phyloP scores from a whole-genome alignment of 2,888 invertebrate genomes.

The Nipponacmea schrenckii region DNA sequence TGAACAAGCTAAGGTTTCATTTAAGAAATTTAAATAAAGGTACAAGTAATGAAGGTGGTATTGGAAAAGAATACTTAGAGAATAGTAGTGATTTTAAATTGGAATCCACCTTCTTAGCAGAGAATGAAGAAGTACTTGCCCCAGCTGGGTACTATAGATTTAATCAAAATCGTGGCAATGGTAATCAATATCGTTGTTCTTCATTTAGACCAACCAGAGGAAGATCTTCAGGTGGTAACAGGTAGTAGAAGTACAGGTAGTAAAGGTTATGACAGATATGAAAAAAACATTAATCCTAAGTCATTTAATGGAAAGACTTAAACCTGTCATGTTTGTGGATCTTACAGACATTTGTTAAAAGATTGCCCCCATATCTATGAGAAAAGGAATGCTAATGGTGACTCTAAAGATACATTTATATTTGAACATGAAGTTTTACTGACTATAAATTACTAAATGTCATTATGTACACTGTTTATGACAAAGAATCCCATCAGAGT shows the following conservation, averaged over 20 bases:
- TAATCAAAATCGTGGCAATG: not conserved
- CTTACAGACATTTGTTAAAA: slow-evolving; percentile 3
- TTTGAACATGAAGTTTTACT: too few relatives aligned
- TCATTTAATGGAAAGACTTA: not conserved
- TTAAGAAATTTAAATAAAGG: not conserved
- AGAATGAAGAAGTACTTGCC: not conserved
- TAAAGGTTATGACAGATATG: not conserved
- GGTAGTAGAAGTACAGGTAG: not conserved
- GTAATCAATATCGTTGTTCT: not conserved
- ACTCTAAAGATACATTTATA: too few relatives aligned
- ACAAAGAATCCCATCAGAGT: not conserved
- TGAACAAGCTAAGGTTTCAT: not conserved
- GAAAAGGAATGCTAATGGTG: too few relatives aligned
- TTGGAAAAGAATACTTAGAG: not conserved
- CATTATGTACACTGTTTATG: not conserved
- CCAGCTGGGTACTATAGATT: not conserved
- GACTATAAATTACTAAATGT: not conserved
- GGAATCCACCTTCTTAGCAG: not conserved
- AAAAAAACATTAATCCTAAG: not conserved
- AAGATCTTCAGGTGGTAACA: not conserved
- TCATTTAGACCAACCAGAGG: not conserved
- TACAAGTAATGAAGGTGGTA: too few relatives aligned
- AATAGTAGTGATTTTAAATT: slow-evolving; percentile 1
- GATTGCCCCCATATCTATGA: not conserved
- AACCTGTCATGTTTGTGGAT: not conserved